Conservation (phyloP, 2,888 invertebrate genomes). For the Calliopum simillimum region DNA sequence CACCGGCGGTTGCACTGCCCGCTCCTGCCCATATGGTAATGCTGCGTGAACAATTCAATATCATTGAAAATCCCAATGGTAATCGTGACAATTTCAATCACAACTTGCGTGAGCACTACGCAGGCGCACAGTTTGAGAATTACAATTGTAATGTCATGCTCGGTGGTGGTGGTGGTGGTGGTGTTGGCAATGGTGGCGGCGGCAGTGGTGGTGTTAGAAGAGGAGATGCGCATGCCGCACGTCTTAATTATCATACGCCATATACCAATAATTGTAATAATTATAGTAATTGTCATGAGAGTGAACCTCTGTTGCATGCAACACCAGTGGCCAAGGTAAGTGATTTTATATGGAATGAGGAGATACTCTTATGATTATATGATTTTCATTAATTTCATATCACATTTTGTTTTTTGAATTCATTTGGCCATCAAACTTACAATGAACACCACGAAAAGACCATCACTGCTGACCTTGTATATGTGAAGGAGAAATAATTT, state of each 20-base stretch:
- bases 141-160: slow-evolving; percentile 53
- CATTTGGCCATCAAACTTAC: neutral
- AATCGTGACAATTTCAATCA: slow-evolving; percentile 56
- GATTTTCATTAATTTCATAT: neutral
- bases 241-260: slow-evolving; percentile 32
- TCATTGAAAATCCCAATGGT: slow-evolving; percentile 67
- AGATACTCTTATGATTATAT: slow-evolving; percentile 40
- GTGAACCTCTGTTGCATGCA: slow-evolving; percentile 67
- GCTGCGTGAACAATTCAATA: slow-evolving; percentile 67
- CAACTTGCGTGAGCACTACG: slow-evolving; percentile 53
- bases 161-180: slow-evolving; percentile 45
- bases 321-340: slow-evolving; percentile 67
- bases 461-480: too few relatives aligned
- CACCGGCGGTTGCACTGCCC: slow-evolving; percentile 56
- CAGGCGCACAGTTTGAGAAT: slow-evolving; percentile 52
- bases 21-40: slow-evolving; percentile 69
- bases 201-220: slow-evolving; percentile 36
- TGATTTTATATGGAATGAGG: slow-evolving; percentile 45
- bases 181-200: slow-evolving; percentile 44
- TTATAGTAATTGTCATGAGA: slow-evolving; percentile 66
- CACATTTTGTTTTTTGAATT: neutral
- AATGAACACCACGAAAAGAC: neutral
- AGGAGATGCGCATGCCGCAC: slow-evolving; percentile 44
- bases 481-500: too few relatives aligned
- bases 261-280: slow-evolving; percentile 57